Conservation (phyloP, 1,140 invertebrate species). For the Pantala flavescens region DNA sequence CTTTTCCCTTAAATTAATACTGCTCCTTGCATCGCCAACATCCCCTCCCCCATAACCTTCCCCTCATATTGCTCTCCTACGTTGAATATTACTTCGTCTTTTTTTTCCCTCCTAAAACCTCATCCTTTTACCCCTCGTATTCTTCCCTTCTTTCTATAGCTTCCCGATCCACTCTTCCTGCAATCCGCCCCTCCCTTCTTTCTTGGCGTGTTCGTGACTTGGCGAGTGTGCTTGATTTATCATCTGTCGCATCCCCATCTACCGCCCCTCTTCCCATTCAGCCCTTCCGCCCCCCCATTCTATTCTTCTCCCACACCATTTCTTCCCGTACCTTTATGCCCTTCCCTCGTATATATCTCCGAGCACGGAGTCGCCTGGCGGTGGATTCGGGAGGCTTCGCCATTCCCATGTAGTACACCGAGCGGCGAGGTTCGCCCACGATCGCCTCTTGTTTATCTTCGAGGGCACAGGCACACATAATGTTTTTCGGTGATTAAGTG, state of each 20-base stretch:
- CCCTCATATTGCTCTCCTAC: background rate
- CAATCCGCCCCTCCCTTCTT: background rate
- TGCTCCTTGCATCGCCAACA: too few relatives aligned
- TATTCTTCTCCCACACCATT: background rate
- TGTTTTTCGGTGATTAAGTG: too few relatives aligned
- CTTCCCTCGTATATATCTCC: background rate
- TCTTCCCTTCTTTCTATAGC: background rate
- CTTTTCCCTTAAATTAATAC: too few relatives aligned
- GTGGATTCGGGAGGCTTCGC: background rate
- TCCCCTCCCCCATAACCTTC: background rate
- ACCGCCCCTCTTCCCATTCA: background rate
- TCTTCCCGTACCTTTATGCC: background rate
- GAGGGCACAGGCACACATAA: too few relatives aligned
- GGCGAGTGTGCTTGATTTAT: constrained; percentile 5
- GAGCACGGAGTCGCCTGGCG: background rate
- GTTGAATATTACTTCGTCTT: too few relatives aligned
- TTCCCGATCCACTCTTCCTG: background rate
- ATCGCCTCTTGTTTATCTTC: too few relatives aligned
- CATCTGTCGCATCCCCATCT: background rate
- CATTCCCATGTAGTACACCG: background rate
- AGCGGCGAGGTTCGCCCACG: too few relatives aligned
- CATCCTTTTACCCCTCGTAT: background rate
- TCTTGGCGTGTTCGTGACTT: constrained; percentile 4
- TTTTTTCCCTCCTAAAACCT: too few relatives aligned
- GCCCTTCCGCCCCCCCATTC: background rate